Evolutionary conservation across 2,113 vertebrate genomes (phyloP), one percentile per base, ranked within the genome.

Genomic region (Condylura cristata): DNA sequence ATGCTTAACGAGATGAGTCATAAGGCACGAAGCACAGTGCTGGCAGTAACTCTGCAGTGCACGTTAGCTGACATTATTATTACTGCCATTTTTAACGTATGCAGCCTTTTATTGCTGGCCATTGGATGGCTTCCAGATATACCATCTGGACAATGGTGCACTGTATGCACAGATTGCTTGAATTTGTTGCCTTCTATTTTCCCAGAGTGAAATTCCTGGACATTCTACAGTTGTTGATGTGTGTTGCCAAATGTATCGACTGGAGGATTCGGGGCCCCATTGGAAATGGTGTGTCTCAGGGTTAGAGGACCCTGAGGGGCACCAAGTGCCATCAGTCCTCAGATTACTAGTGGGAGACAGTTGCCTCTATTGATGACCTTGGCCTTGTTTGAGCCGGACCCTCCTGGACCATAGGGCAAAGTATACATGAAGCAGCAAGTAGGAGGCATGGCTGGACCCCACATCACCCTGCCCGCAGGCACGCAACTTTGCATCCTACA

Each of bases 141-240:
- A 58, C 71, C 13, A 70, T 56, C 83, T 82, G 34, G 68, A 75
- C 30, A 74, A 53, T 8, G 53, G 24, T 61, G 7, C 24, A 39
- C n/a, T 68, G 60, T 86, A 14, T 34, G 71, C 13, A 53, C 60
- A 78, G 78, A 84, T 41, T 22, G 44, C 76, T 71, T 72, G 26
- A 91, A 82, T 78, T 90, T 4, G 70, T 90, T 76, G n/a, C 51
- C 44, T 71, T 82, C 65, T 41, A 63, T 65, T 83, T 93, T 72
- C 56, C 37, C 37, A 92, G 92, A 66, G 30, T 83, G 46, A 87
- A 78, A 93, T 83, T 83, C 37, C 32, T 76, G 48, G 53, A 56
- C 39, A 65, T 28, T 56, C 30, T 85, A 26, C 80, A 34, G 22
- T 37, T 41, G 2, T 60, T 87, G 32, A 37, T 16, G 68, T 34